phyloP scores from a whole-genome alignment of 2,888 invertebrate species.

The Trichopoda pennipes region DNA sequence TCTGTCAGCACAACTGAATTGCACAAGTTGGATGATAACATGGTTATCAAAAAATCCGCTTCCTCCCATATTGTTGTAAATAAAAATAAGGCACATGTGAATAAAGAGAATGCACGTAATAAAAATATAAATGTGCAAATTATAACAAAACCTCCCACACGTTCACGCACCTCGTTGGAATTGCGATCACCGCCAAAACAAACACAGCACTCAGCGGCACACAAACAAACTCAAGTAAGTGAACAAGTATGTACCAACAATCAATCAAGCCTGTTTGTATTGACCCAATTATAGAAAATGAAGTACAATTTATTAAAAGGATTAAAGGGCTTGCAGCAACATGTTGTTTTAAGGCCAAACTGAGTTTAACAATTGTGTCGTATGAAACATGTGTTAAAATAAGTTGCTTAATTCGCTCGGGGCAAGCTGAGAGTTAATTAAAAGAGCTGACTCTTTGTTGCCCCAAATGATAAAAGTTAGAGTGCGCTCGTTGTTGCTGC shows the following conservation, averaged over 20 bases:
- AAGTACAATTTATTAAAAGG: slow-evolving; percentile 6
- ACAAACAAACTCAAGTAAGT: slow-evolving; percentile 74
- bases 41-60: slow-evolving; percentile 77
- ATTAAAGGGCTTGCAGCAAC: too few relatives aligned
- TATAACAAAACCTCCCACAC: slow-evolving; percentile 79
- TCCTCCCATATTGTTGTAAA: slow-evolving; percentile 76
- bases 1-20: slow-evolving; percentile 80
- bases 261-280: slow-evolving; percentile 1
- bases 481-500: too few relatives aligned
- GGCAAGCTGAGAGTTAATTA: too few relatives aligned
- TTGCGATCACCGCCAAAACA: slow-evolving; percentile 75
- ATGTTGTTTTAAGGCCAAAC: too few relatives aligned
- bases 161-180: slow-evolving; percentile 80
- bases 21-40: slow-evolving; percentile 80
- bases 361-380: too few relatives aligned
- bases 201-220: slow-evolving; percentile 68
- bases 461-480: too few relatives aligned
- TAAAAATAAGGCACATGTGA: slow-evolving; percentile 76
- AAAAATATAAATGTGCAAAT: slow-evolving; percentile 80
- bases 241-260: background rate
- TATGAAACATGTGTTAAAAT: too few relatives aligned
- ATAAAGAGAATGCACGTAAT: slow-evolving; percentile 78
- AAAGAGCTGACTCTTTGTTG: too few relatives aligned
- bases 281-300: slow-evolving; percentile 12
- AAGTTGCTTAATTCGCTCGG: too few relatives aligned